Evolutionary conservation across 2,888 invertebrate genomes (phyloP).

Genomic region (Quadriops clusia): DNA sequence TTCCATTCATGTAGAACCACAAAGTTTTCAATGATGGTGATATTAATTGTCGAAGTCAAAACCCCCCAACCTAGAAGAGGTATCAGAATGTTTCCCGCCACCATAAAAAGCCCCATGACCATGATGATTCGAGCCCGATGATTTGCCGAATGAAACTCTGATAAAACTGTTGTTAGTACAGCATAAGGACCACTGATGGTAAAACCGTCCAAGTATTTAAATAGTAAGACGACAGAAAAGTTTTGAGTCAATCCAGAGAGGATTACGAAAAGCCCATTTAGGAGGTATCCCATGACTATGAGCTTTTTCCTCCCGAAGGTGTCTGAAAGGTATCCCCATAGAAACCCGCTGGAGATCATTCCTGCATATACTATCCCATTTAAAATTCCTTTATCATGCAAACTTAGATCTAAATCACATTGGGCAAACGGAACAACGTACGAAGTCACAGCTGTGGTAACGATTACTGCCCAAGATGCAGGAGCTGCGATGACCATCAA

Average conservation of each 20-base stretch:
- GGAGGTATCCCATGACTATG: conserved; percentile 52
- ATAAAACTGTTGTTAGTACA: not conserved
- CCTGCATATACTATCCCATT: conserved; percentile 51
- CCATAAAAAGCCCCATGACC: conserved; percentile 49
- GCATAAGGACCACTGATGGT: conserved; percentile 26
- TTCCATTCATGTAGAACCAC: conserved; percentile 46
- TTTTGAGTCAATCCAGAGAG: conserved; percentile 52
- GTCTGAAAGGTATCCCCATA: conserved; percentile 71
- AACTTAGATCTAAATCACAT: conserved; percentile 56
- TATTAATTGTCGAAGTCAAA: too few relatives aligned
- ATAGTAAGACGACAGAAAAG: conserved; percentile 52
- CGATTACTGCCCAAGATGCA: conserved; percentile 54
- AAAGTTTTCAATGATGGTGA: too few relatives aligned
- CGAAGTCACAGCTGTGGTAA: conserved; percentile 60
- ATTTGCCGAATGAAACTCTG: conserved; percentile 4
- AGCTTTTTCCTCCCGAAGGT: conserved; percentile 57
- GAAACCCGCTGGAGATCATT: conserved; percentile 60
- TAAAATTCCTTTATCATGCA: conserved; percentile 58
- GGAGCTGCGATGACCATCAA: conserved; percentile 49
- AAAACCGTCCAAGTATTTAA: conserved; percentile 63
- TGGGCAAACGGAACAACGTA: conserved; percentile 64
- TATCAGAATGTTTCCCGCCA: too few relatives aligned
- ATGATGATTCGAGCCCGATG: conserved; percentile 1
- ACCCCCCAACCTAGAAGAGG: too few relatives aligned
- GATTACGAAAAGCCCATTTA: conserved; percentile 51